Evolutionary conservation across 2,113 vertebrate genomes (phyloP).

Genomic region (Forbesichthys papilliferus): DNA sequence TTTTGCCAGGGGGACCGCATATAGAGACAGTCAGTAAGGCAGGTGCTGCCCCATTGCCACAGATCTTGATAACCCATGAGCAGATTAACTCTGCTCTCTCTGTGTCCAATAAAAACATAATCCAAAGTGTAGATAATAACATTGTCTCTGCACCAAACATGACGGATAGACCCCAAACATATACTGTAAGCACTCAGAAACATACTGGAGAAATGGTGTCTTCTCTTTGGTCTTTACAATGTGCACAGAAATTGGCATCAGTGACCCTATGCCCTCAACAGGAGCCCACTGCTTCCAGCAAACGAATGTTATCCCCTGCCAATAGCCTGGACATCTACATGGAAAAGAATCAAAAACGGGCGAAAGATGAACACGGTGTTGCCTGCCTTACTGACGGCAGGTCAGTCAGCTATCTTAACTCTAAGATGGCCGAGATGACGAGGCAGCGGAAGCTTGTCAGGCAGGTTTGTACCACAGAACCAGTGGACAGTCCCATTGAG

Average conservation of each 20-base stretch:
- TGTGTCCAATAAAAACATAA: constrained; percentile 72
- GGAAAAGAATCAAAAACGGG: constrained; percentile 97
- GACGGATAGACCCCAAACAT: constrained; percentile 67
- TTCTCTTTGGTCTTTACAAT: constrained; percentile 70
- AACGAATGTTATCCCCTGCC: constrained; percentile 96
- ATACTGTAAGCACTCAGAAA: constrained; percentile 50
- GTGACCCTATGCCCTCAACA: constrained; percentile 89
- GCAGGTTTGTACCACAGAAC: constrained; percentile 92
- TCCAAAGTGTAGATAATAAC: constrained; percentile 73
- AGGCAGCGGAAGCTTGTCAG: constrained; percentile 92
- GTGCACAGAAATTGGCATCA: constrained; percentile 82
- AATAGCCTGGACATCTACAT: constrained; percentile 98
- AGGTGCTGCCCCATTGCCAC: constrained; percentile 80
- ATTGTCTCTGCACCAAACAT: constrained; percentile 65
- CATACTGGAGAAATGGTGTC: constrained; percentile 60
- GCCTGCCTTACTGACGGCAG: constrained; percentile 81
- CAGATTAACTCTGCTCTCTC: constrained; percentile 73
- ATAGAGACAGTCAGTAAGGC: constrained; percentile 75
- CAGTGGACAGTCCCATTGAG: constrained; percentile 84
- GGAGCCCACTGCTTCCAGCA: constrained; percentile 91
- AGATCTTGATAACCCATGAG: constrained; percentile 93
- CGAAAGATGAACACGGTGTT: constrained; percentile 93
- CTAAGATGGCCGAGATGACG: constrained; percentile 78
- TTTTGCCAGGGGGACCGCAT: constrained; percentile 76
- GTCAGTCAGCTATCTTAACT: constrained; percentile 73